Percentiles rank a stretch among this genome's conserved stretches.
Evolutionary conservation across 2,113 vertebrate genomes (phyloP).

Genomic region (Zeus faber): DNA sequence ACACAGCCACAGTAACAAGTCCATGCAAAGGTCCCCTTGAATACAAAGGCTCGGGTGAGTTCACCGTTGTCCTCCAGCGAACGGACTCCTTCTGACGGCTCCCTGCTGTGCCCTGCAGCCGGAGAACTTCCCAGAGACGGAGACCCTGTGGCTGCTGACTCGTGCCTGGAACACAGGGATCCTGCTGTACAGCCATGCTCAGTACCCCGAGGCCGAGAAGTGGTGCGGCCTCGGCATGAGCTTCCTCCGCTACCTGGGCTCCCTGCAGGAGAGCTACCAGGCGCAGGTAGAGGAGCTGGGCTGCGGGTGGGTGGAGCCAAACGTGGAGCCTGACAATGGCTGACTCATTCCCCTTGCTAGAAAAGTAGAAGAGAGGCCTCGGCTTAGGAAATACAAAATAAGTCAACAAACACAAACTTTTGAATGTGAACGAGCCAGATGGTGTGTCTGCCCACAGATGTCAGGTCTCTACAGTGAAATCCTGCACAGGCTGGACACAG

Average conservation of each 20-base stretch:
- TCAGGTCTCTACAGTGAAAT: conserved; percentile 79
- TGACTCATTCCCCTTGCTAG: conserved; percentile 5
- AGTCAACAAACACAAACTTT: no score
- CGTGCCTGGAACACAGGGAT: conserved; percentile 90
- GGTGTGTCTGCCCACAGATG: conserved; percentile 75
- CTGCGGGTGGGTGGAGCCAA: conserved; percentile 3
- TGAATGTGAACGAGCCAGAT: not conserved
- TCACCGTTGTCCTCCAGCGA: conserved; percentile 31
- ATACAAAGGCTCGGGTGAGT: conserved; percentile 16
- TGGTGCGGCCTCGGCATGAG: conserved; percentile 87
- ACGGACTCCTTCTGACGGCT: conserved; percentile 28
- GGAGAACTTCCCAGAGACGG: conserved; percentile 80
- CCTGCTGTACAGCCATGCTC: conserved; percentile 75
- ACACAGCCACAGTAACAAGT: not conserved
- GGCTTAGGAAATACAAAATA: conserved; percentile 1
- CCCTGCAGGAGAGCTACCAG: conserved; percentile 85
- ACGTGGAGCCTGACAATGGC: not conserved
- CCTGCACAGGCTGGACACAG: conserved; percentile 78
- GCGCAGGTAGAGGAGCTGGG: conserved; percentile 71
- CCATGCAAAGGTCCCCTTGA: conserved; percentile 18
- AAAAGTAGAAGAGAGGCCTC: not conserved
- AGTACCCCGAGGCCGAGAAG: conserved; percentile 80
- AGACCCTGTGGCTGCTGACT: conserved; percentile 88
- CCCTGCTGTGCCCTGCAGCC: conserved; percentile 50
- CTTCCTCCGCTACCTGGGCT: conserved; percentile 80